Percentiles rank a stretch among this genome's conserved stretches.
These are phyloP conservation scores for Drosophila conformis DNA, from an alignment of 2,888 invertebrate genomes.

Conservation along the genomic window DNA sequence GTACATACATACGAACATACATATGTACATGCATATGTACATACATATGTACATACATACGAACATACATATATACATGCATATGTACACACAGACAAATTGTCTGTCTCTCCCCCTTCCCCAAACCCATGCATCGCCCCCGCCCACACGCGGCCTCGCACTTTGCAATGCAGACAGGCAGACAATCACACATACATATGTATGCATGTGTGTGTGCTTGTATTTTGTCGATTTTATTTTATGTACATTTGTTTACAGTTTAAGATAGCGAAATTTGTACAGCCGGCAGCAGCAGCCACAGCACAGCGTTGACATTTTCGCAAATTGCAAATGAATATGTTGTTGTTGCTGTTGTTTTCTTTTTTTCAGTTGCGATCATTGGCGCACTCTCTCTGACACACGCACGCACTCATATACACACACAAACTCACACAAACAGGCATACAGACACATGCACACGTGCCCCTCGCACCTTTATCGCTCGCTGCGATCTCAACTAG, in stretches of 20 bases:
- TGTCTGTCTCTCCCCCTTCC: slow-evolving; percentile 40
- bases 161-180: slow-evolving; percentile 67
- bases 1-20: background rate
- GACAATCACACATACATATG: slow-evolving; percentile 9
- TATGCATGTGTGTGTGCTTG: slow-evolving; percentile 32
- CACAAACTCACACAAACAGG: slow-evolving; percentile 10
- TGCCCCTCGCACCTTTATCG: slow-evolving; percentile 60
- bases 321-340: slow-evolving; percentile 77
- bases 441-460: slow-evolving; percentile 27
- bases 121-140: slow-evolving; percentile 2
- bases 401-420: slow-evolving; percentile 17
- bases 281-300: slow-evolving; percentile 62
- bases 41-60: background rate
- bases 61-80: background rate
- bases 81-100: slow-evolving; percentile 19
- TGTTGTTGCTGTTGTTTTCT: slow-evolving; percentile 16
- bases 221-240: slow-evolving; percentile 77
- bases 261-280: slow-evolving; percentile 79
- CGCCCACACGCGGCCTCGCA: slow-evolving; percentile 71
- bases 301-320: slow-evolving; percentile 76
- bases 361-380: slow-evolving; percentile 55
- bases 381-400: slow-evolving; percentile 36
- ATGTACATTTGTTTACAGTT: slow-evolving; percentile 79
- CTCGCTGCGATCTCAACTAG: slow-evolving; percentile 45
- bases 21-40: background rate